Base-by-base conservation (phyloP, 2,113 vertebrate species). In the Aptenodytes forsteri region DNA sequence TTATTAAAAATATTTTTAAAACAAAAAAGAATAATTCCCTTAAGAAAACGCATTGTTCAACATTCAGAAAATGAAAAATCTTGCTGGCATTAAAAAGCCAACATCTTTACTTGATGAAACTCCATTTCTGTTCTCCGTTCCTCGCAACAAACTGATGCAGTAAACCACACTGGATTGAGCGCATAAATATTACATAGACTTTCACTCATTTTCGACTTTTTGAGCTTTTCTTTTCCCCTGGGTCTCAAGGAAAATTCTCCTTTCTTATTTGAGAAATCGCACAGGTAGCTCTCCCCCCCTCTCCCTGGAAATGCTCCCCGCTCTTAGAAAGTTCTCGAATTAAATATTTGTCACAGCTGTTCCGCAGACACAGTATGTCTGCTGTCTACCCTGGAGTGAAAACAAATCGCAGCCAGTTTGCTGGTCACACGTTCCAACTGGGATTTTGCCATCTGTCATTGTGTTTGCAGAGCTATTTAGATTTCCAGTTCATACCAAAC, bases 381-480 rank as follows among this genome's bases (percentile, higher is more conserved):
- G 97, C 98, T 94, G 97, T 97, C 97, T 98, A 96, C 95, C 95
- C 76, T 2, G 91, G 94, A 86, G 93, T 92, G 98, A 94, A 97
- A 98, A 98, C 98, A 90, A 97, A 97, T 54, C 97, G 66, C 96
- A 98, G 97, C 93, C 97, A 84, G 95, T 97, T 96, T 83, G 98
- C 98, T 77, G 98, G 98, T 97, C 98, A 97, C 98, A 95, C 95
- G 98, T 98, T 98, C 98, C 98, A 97, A 84, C 97, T 85, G 98
- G 97, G 98, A 95, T 94, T 91, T 95, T 95, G 98, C 98, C 98
- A 98, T 98, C 98, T 98, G 98, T 98, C 98, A 97, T 94, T 90
- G 97, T 89, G 95, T 97, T 98, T 93, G 97, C 86, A 52, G 96
- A 98, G 97, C 96, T 98, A 91, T 97, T 98, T 98, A 96, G 97